Conservation (phyloP, 1,140 invertebrate species). For the Pogonomyrmex barbatus region DNA sequence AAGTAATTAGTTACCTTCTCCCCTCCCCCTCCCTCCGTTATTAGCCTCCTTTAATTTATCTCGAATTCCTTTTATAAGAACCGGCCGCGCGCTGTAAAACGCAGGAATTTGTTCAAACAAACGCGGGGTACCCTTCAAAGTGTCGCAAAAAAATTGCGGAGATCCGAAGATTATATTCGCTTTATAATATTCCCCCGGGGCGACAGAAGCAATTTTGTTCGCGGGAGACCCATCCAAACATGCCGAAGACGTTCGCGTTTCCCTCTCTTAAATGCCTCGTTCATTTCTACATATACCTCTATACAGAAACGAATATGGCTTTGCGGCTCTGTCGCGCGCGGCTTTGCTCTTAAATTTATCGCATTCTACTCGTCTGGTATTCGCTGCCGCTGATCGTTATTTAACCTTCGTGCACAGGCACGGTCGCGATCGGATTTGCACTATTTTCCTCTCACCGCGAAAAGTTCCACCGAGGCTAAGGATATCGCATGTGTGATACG, state of each 20-base stretch:
- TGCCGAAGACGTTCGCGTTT: conserved; percentile 51
- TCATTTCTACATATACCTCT: neutral
- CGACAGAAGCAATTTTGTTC: conserved; percentile 59
- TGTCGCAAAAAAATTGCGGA: conserved; percentile 28
- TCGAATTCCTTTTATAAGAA: conserved; percentile 38
- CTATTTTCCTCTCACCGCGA: conserved; percentile 37
- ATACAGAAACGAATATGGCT: conserved; percentile 39
- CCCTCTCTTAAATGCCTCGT: conserved; percentile 8
- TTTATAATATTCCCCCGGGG: conserved; percentile 52
- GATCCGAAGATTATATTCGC: conserved; percentile 48
- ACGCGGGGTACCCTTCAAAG: neutral
- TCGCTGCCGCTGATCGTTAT: conserved; percentile 55
- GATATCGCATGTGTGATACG: conserved; percentile 41
- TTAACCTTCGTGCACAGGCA: conserved; percentile 62
- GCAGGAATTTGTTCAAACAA: conserved; percentile 39
- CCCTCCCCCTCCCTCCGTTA: neutral
- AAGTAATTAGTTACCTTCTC: conserved; percentile 24
- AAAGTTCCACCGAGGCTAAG: conserved; percentile 24
- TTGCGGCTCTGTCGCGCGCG: conserved; percentile 24
- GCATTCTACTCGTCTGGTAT: conserved; percentile 43
- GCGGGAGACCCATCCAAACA: conserved; percentile 43
- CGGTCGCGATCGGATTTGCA: conserved; percentile 61
- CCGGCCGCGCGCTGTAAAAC: neutral
- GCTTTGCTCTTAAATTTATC: conserved; percentile 62
- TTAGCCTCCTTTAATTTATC: conserved; percentile 48